A percentile compares a stretch with the other conserved stretches of the same genome.
phyloP scores from a whole-genome alignment of 2,888 invertebrate species.

The Ophion costatus region DNA sequence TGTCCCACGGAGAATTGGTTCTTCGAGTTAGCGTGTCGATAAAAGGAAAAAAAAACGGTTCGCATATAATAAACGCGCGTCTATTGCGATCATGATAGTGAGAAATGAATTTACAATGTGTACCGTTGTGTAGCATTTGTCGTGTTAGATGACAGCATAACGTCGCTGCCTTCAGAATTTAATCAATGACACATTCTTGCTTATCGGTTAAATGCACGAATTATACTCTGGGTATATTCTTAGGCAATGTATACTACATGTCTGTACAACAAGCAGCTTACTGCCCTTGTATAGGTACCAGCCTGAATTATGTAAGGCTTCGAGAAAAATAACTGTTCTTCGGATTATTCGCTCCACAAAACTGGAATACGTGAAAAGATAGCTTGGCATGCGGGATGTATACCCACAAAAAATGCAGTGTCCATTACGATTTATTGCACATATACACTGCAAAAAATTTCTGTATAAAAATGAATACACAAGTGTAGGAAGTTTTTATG shows the following conservation, averaged over 20 bases:
- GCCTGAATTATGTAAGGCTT: background rate
- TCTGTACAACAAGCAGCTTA: background rate
- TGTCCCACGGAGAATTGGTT: conserved; percentile 47
- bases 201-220: conserved; percentile 46
- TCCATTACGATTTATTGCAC: background rate
- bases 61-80: conserved; percentile 38
- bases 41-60: background rate
- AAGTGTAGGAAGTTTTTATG: no score
- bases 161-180: conserved; percentile 21
- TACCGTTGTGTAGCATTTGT: conserved; percentile 12
- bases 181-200: conserved; percentile 56
- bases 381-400: background rate
- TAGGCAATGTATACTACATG: background rate
- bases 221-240: conserved; percentile 17
- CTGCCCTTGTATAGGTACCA: background rate
- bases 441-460: no score
- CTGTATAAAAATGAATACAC: no score
- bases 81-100: conserved; percentile 64
- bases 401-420: background rate
- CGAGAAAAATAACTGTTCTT: background rate
- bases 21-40: conserved; percentile 51
- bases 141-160: conserved; percentile 3
- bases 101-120: conserved; percentile 64
- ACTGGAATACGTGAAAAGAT: background rate
- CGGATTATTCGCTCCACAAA: background rate